Conservation (phyloP, 1,140 invertebrate species). For the Melitaea cinxia region DNA sequence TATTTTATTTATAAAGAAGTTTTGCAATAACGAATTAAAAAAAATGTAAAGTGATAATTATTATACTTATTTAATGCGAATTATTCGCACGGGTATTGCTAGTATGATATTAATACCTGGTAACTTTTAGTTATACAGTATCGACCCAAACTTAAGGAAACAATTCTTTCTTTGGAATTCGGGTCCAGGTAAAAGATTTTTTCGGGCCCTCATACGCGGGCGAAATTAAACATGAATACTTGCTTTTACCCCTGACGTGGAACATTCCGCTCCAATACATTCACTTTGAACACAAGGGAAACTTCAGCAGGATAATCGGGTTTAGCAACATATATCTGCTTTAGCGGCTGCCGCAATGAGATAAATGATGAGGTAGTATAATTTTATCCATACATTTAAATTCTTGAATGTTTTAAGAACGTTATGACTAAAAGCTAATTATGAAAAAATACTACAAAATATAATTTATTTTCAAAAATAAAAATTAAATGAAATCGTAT, state of each 20-base stretch:
- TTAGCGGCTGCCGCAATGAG: conserved; percentile 49
- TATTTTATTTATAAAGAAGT: no score
- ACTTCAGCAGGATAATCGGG: conserved; percentile 65
- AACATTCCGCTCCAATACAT: conserved; percentile 77
- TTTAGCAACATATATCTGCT: conserved; percentile 59
- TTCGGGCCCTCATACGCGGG: conserved; percentile 59
- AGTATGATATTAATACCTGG: background rate
- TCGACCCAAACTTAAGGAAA: conserved; percentile 32
- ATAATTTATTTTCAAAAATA: no score
- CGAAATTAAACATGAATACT: conserved; percentile 80
- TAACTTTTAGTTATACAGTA: background rate
- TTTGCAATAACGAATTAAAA: no score
- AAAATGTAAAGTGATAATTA: no score
- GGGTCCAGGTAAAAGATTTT: conserved; percentile 71
- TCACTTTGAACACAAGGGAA: conserved; percentile 75
- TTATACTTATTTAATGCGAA: no score
- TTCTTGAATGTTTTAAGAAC: conserved; percentile 4
- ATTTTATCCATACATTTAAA: conserved; percentile 17
- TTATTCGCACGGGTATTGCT: no score
- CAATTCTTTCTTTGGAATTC: conserved; percentile 61
- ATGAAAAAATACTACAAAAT: no score
- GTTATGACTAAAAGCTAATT: background rate
- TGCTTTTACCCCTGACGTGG: conserved; percentile 77
- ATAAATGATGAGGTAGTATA: conserved; percentile 44
- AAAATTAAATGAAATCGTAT: no score